These are phyloP conservation scores for Chelmon rostratus DNA, from an alignment of 2,797 vertebrate species.

Conservation along the genomic window DNA sequence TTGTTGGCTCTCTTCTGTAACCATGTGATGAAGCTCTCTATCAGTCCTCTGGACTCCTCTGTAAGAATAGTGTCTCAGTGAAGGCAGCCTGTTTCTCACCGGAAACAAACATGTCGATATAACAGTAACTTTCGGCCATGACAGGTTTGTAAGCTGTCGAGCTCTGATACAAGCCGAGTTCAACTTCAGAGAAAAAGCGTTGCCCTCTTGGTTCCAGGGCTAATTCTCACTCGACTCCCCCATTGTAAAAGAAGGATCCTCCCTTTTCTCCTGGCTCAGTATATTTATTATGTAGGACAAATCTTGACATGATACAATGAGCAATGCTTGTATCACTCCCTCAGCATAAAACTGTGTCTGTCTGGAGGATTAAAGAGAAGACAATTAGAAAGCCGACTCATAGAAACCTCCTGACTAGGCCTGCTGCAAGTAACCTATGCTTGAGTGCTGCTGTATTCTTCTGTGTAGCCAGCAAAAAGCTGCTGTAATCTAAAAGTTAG, in stretches of 20 bases:
- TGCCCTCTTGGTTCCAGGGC: slow-evolving; percentile 22
- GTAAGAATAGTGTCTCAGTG: too few species aligned
- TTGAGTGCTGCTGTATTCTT: neutral
- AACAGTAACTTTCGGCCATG: neutral
- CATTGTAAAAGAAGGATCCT: slow-evolving; percentile 41
- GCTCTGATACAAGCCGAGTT: slow-evolving; percentile 26
- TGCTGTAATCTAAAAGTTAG: neutral
- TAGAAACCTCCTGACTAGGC: slow-evolving; percentile 36
- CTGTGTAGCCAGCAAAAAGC: neutral
- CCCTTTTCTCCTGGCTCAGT: slow-evolving; percentile 46
- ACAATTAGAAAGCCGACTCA: slow-evolving; percentile 54
- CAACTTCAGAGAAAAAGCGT: slow-evolving; percentile 38
- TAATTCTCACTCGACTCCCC: slow-evolving; percentile 33
- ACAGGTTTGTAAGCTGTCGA: slow-evolving; percentile 28
- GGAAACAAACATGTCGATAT: too few species aligned
- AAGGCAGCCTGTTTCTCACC: too few species aligned
- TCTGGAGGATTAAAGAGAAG: slow-evolving; percentile 64
- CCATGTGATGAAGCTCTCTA: too few species aligned
- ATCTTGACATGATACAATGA: slow-evolving; percentile 65
- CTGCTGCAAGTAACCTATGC: slow-evolving; percentile 1
- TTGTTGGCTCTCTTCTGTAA: neutral
- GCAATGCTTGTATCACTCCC: slow-evolving; percentile 50
- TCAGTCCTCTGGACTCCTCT: too few species aligned
- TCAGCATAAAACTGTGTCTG: slow-evolving; percentile 65
- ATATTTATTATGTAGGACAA: slow-evolving; percentile 49